Base-by-base conservation (phyloP, 2,113 vertebrate species). In the Rousettus leschenaultii region DNA sequence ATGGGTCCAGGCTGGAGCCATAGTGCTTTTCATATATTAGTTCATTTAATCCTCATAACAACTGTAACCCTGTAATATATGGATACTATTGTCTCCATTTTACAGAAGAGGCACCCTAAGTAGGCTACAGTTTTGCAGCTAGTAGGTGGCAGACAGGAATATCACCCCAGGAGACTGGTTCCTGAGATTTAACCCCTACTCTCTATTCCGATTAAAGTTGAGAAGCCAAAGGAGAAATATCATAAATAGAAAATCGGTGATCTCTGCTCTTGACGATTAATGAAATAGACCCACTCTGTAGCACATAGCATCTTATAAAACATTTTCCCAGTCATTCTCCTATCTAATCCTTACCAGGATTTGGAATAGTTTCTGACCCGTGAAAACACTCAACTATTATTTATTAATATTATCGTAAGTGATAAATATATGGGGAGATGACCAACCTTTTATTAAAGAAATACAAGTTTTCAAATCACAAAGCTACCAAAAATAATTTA, bases 401-500 rank as follows among this genome's bases (percentile, higher is more conserved):
- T 83, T 93, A 57, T 55, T 86, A 78, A 28, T 33, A 18, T 84
- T 92, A 77, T 2, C 26, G 15, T 61, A 79, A 74, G 53, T 77
- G 82, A 77, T 87, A 86, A 95, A 15, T 80, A 22, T 15, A 45
- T 57, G 15, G 45, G 38, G 19, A 10, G 38, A 78, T 30, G 33
- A 21, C 13, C 68, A 95, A 11, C 14, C 57, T 95, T 94, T 84
- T 84, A 90, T 91, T 93, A 84, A 94, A 89, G 26, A 79, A 78
- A 35, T 79, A 71, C 7, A 86, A 59, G 10, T 45, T 83, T 71
- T 51, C 51, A 95, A 74, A 45, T 53, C 16, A 55, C 2, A 73
- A 79, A 79, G 35, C 21, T 84, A 38, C 6, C n/a, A 86, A 59
- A 90, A 90, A 63, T 63, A 53, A 84, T 75, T 84, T 48, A 22